These are phyloP conservation scores for Horisme vitalbata DNA, from an alignment of 2,888 invertebrate species.

Conservation along the genomic window DNA sequence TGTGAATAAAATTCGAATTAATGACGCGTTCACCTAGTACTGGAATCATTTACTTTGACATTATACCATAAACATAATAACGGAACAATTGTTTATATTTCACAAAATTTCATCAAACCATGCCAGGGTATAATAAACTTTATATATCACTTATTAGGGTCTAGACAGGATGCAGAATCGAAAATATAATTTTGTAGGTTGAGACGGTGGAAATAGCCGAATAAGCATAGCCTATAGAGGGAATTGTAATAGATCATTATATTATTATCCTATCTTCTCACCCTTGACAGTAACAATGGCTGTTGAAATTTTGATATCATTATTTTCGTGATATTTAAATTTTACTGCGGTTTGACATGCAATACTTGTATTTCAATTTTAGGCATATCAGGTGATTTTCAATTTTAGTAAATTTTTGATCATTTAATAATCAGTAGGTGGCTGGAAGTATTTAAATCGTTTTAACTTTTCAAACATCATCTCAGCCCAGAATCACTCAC, in stretches of 20 bases:
- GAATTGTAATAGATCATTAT: constrained; percentile 78
- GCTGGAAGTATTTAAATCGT: no score
- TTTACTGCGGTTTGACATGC: constrained; percentile 76
- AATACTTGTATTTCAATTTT: constrained; percentile 74
- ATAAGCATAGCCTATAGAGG: constrained; percentile 50
- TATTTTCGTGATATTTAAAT: constrained; percentile 60
- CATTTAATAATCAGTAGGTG: no score
- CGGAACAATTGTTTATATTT: constrained; percentile 60
- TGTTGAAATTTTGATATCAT: constrained; percentile 79
- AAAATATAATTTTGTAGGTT: constrained; percentile 48
- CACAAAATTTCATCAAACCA: constrained; percentile 31
- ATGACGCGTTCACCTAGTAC: constrained; percentile 63
- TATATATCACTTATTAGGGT: constrained; percentile 23
- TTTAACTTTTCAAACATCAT: no score
- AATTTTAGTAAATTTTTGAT: no score
- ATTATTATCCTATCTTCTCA: constrained; percentile 82
- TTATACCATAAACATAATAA: constrained; percentile 72
- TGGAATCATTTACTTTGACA: constrained; percentile 75
- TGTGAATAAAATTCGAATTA: constrained; percentile 73
- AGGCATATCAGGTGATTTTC: no score
- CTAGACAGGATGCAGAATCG: constrained; percentile 18
- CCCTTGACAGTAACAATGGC: constrained; percentile 80
- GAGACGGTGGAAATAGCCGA: constrained; percentile 60
- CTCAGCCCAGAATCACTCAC: no score
- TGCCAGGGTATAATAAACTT: constrained; percentile 37